A percentile compares a stretch with the other conserved stretches of the same genome.
phyloP scores from a whole-genome alignment of 1,140 invertebrate genomes.

The Bombus cullumanus region DNA sequence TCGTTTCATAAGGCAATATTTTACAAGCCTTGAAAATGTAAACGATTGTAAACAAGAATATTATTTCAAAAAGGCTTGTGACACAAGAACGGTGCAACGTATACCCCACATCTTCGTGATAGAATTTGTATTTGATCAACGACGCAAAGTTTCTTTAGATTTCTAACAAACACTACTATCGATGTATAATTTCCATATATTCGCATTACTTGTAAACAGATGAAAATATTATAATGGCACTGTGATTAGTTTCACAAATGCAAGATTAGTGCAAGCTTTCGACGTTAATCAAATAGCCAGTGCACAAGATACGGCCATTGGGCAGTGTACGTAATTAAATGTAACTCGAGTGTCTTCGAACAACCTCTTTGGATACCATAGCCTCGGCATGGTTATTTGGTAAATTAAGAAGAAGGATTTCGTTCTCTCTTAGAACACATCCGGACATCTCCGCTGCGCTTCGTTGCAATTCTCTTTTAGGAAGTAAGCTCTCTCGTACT shows the following conservation, averaged over 20 bases:
- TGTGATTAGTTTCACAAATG: background rate
- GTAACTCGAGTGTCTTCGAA: background rate
- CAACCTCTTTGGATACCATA: background rate
- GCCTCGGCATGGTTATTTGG: background rate
- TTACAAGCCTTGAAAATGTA: too few species aligned
- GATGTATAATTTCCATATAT: background rate
- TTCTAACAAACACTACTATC: too few species aligned
- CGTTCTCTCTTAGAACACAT: constrained; percentile 60
- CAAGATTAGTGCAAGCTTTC: background rate
- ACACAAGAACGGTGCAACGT: too few species aligned
- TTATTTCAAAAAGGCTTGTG: too few species aligned
- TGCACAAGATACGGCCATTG: background rate
- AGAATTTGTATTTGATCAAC: too few species aligned
- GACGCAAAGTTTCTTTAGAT: too few species aligned
- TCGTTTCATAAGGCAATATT: too few species aligned
- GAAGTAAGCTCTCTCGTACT: constrained; percentile 72
- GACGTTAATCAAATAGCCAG: background rate
- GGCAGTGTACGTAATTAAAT: background rate
- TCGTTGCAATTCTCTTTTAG: constrained; percentile 66
- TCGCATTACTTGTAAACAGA: background rate
- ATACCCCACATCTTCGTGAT: too few species aligned
- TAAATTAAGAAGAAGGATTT: constrained; percentile 32
- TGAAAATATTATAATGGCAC: too few species aligned
- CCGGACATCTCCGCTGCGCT: constrained; percentile 58
- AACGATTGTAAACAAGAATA: too few species aligned